phyloP scores from a whole-genome alignment of 2,888 invertebrate genomes.

The Xanthia icteritia region DNA sequence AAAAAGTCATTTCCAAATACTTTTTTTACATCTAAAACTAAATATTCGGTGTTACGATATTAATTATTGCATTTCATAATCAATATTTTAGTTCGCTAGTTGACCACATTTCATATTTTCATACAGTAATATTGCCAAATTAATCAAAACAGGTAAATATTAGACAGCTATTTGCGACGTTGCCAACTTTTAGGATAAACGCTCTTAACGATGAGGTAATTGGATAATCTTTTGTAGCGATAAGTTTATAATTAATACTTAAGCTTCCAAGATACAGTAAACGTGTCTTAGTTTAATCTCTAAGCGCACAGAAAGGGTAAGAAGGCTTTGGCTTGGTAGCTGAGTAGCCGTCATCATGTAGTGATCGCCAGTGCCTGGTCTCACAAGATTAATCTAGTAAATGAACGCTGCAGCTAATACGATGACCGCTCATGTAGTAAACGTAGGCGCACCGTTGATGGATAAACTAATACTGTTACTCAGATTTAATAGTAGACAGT shows the following conservation, averaged over 20 bases:
- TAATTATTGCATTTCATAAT: too few species aligned
- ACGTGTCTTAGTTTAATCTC: conserved; percentile 10
- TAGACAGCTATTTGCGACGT: too few species aligned
- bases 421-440: conserved; percentile 14
- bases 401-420: conserved; percentile 40
- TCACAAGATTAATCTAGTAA: conserved; percentile 46
- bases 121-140: too few species aligned
- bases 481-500: conserved; percentile 2
- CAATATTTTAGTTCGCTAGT: too few species aligned
- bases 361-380: conserved; percentile 25
- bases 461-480: conserved; percentile 10
- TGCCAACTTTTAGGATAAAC: too few species aligned
- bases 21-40: too few species aligned
- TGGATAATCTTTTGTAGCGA: conserved; percentile 1
- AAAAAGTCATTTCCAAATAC: too few species aligned
- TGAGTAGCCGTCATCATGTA: conserved; percentile 17
- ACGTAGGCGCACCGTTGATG: conserved; percentile 5
- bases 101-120: too few species aligned
- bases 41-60: too few species aligned
- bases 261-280: conserved; percentile 3
- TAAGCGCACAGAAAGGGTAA: conserved; percentile 4
- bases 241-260: not conserved
- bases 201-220: not conserved
- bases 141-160: too few species aligned
- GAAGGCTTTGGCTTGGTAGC: not conserved